Percentiles rank a stretch among this genome's conserved stretches.
phyloP scores from a whole-genome alignment of 2,888 invertebrate genomes.

The Pseudolycoriella hygida region DNA sequence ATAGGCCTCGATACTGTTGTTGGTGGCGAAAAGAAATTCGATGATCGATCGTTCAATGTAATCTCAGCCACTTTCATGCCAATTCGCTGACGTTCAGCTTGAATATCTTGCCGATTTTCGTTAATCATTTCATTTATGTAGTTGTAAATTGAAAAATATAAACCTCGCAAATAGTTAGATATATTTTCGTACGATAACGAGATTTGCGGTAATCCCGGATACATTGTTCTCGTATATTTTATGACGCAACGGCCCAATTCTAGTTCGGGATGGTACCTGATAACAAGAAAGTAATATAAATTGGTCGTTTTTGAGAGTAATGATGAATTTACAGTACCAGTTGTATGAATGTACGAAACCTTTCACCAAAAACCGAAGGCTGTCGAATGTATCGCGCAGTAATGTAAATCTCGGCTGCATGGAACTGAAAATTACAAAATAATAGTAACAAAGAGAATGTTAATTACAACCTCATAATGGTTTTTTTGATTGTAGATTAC shows the following conservation, averaged over 20 bases:
- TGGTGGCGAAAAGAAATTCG: neutral
- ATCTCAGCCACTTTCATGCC: neutral
- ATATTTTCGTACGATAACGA: neutral
- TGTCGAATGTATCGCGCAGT: too few relatives aligned
- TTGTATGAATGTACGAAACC: too few relatives aligned
- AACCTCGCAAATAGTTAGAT: neutral
- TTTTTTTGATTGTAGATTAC: too few relatives aligned
- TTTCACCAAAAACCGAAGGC: too few relatives aligned
- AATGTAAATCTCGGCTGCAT: too few relatives aligned
- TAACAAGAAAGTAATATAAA: too few relatives aligned
- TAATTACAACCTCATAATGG: too few relatives aligned
- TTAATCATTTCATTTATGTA: neutral
- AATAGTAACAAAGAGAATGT: too few relatives aligned
- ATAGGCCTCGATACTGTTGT: too few relatives aligned
- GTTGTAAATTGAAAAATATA: neutral
- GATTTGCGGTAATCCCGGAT: neutral
- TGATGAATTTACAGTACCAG: too few relatives aligned
- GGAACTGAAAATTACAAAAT: too few relatives aligned
- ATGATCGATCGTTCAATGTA: neutral
- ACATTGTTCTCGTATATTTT: neutral
- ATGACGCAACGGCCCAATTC: neutral
- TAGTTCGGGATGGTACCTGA: neutral
- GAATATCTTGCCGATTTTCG: neutral
- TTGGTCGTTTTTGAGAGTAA: too few relatives aligned
- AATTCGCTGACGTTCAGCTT: neutral